Evolutionary conservation across 2,113 vertebrate species (phyloP).

Genomic region (Cathartes aura): DNA sequence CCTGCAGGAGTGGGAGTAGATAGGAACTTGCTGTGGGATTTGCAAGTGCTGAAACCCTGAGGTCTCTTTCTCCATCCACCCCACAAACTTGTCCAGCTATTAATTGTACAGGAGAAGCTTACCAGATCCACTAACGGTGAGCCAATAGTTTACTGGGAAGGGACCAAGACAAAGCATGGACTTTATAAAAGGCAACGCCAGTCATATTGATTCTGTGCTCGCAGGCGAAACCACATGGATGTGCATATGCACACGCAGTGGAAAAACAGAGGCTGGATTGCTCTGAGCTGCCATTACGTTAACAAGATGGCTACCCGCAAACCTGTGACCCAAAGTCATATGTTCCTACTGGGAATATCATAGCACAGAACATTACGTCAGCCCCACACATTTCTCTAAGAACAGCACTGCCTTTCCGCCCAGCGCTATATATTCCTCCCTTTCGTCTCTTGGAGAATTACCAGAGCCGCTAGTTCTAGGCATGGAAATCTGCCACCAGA

Average conservation of each 20-base stretch:
- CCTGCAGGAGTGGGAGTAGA: slow-evolving; percentile 56
- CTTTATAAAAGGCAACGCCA: background rate
- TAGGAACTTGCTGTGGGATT: slow-evolving; percentile 47
- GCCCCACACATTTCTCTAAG: background rate
- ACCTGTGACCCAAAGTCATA: slow-evolving; percentile 22
- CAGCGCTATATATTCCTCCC: background rate
- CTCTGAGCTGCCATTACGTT: background rate
- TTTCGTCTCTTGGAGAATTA: slow-evolving; percentile 39
- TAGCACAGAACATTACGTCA: slow-evolving; percentile 15
- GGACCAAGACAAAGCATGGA: background rate
- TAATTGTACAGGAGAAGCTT: background rate
- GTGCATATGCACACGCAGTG: background rate
- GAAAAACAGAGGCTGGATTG: background rate
- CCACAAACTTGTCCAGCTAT: background rate
- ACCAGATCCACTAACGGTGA: background rate
- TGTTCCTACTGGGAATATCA: slow-evolving; percentile 56
- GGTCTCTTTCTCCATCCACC: slow-evolving; percentile 41
- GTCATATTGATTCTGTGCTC: rapidly evolving
- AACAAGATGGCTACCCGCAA: slow-evolving; percentile 10
- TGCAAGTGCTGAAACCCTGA: slow-evolving; percentile 19
- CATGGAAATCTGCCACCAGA: background rate
- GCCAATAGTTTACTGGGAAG: slow-evolving; percentile 7
- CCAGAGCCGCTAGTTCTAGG: slow-evolving; percentile 33
- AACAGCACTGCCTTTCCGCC: slow-evolving; percentile 17
- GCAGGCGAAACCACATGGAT: background rate